Evolutionary conservation across 2,113 vertebrate genomes (phyloP).

Genomic region (Sclerurus mexicanus): DNA sequence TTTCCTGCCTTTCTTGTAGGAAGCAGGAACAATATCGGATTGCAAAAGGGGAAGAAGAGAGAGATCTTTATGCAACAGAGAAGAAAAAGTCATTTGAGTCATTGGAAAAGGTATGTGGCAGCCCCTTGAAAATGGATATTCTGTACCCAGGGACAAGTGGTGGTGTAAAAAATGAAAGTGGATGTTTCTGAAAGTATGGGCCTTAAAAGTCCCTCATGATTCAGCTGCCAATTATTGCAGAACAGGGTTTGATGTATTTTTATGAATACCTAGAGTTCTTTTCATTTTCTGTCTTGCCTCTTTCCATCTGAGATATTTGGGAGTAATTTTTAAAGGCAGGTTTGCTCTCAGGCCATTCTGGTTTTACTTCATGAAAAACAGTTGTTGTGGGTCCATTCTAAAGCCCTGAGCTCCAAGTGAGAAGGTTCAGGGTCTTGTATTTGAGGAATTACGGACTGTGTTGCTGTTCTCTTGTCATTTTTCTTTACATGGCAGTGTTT

Average conservation of each 20-base stretch:
- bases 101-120: slow-evolving; percentile 67
- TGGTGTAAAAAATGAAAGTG: background rate
- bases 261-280: background rate
- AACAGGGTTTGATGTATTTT: background rate
- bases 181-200: background rate
- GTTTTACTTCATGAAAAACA: background rate
- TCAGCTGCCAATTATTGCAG: background rate
- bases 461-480: background rate
- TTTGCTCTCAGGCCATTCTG: background rate
- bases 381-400: background rate
- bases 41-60: slow-evolving; percentile 91
- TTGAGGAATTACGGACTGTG: background rate
- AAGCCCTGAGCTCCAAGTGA: background rate
- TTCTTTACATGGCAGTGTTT: background rate
- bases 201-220: background rate
- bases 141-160: background rate
- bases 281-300: background rate
- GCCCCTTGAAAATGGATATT: background rate
- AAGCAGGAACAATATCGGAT: slow-evolving; percentile 82
- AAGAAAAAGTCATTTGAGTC: slow-evolving; percentile 82
- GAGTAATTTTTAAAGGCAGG: background rate
- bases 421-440: background rate
- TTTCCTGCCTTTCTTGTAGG: slow-evolving; percentile 63
- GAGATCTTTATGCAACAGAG: slow-evolving; percentile 77
- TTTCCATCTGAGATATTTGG: background rate